Evolutionary conservation across 2,888 invertebrate genomes (phyloP).

Genomic region (Latrodectus hesperus): DNA sequence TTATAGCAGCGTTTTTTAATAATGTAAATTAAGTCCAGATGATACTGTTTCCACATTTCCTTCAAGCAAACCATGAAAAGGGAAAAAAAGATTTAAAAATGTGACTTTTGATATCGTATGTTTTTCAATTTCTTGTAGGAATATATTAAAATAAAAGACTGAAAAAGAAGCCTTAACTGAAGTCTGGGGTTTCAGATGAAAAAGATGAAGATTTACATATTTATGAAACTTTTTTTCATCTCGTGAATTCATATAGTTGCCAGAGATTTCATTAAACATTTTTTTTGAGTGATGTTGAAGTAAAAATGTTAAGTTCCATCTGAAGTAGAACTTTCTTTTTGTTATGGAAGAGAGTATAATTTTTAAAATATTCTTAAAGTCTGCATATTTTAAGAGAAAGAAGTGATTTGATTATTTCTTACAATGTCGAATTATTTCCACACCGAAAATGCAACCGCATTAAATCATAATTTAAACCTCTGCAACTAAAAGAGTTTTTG

Average conservation of each 20-base stretch:
- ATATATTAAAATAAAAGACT: too few species aligned
- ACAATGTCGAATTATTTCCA: not conserved
- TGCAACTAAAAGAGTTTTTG: too few species aligned
- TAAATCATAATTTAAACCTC: too few species aligned
- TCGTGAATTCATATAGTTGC: not conserved
- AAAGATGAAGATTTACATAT: conserved; percentile 2
- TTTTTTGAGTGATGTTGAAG: not conserved
- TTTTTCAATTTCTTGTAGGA: too few species aligned
- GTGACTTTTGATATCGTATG: too few species aligned
- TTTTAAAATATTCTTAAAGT: conserved; percentile 1
- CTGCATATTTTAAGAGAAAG: not conserved
- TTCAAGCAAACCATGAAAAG: too few species aligned
- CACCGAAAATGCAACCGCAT: not conserved
- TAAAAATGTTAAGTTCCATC: not conserved
- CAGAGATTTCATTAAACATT: not conserved
- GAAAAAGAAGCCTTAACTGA: too few species aligned
- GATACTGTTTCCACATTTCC: too few species aligned
- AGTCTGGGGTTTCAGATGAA: not conserved
- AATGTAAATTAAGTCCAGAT: too few species aligned
- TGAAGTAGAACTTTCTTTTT: not conserved
- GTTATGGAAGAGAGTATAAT: not conserved
- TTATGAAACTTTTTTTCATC: not conserved
- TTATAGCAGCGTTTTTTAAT: too few species aligned
- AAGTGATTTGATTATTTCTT: not conserved
- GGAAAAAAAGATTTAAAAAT: too few species aligned